Base-by-base conservation (phyloP, 2,797 vertebrate species). In the Enteromius anoplus region DNA sequence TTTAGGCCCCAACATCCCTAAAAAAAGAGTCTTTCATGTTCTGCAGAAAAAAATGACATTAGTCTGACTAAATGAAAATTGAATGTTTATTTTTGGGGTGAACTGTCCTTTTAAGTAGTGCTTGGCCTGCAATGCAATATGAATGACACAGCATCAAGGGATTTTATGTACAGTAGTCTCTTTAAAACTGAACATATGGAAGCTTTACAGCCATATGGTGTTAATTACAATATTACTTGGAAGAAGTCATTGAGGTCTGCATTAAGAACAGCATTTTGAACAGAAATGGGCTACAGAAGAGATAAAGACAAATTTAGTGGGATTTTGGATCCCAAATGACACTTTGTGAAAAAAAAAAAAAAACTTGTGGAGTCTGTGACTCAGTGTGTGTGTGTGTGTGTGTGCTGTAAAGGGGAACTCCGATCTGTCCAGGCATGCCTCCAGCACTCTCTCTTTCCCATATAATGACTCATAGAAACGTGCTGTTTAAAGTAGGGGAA, bases 331-430 rank as follows among this genome's bases (percentile, higher is more conserved):
- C 23, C 21, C 42, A 53, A 65, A 75, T 82, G 49, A 70, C 81
- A 64, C 77, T 45, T 53, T 78, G 19, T 78, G 19, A 47, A 75
- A 21, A 62, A 62, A 23, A 76, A 2, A 37, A 58, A 47, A n/a
- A 47, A n/a, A 37, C 45, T 69, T 82, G 40, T 77, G 53, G 76
- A 71, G 78, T 80, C 68, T 71, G 82, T 86, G 80, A 60, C 55
- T 82, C 77, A 78, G 26, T 26, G 80, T 29, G 37, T 81, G 83
- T 82, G 80, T 29, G 37, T 81, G 83, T 82, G 83, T 78, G 75
- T 70, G 84, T 53, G 75, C 45, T 84, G 51, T 71, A 71, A 84
- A 86, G 89, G 89, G 88, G 89, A 89, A 88, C 87, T 89, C 85
- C 85, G 45, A 84, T 88, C 51, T 64, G 78, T 81, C 81, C 85